Percentiles rank a stretch among this genome's conserved stretches.
Conservation (phyloP, 1,140 invertebrate species). For the Eueides isabella region DNA sequence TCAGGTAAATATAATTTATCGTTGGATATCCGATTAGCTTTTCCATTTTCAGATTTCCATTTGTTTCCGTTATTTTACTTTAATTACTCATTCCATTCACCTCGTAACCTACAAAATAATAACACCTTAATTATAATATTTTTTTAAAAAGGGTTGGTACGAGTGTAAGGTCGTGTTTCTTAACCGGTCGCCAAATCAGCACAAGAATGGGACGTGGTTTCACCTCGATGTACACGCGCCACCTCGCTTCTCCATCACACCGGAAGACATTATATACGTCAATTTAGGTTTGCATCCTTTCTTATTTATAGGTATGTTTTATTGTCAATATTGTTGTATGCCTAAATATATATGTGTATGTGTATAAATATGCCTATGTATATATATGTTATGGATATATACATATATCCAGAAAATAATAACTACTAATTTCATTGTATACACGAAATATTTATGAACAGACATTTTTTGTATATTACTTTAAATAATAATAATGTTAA, state of each 20-base stretch:
- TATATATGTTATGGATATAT: no score
- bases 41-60: background rate
- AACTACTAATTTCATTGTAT: no score
- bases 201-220: slow-evolving; percentile 97
- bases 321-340: no score
- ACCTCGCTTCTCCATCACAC: slow-evolving; percentile 95
- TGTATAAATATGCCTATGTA: no score
- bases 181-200: slow-evolving; percentile 93
- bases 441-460: no score
- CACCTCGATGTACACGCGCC: slow-evolving; percentile 97
- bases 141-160: slow-evolving; percentile 90
- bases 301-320: background rate
- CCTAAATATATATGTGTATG: no score
- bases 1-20: slow-evolving; percentile 80
- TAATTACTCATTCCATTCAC: background rate
- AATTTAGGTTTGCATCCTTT: slow-evolving; percentile 85
- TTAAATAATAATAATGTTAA: background rate
- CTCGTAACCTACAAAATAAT: background rate
- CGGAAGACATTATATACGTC: slow-evolving; percentile 97
- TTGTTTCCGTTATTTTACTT: background rate
- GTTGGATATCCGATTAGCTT: background rate
- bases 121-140: slow-evolving; percentile 8
- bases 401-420: no score
- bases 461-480: background rate
- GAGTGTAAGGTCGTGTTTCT: slow-evolving; percentile 98